Base-by-base conservation (phyloP, 1,140 invertebrate species). In the Cecropterus lyciades region DNA sequence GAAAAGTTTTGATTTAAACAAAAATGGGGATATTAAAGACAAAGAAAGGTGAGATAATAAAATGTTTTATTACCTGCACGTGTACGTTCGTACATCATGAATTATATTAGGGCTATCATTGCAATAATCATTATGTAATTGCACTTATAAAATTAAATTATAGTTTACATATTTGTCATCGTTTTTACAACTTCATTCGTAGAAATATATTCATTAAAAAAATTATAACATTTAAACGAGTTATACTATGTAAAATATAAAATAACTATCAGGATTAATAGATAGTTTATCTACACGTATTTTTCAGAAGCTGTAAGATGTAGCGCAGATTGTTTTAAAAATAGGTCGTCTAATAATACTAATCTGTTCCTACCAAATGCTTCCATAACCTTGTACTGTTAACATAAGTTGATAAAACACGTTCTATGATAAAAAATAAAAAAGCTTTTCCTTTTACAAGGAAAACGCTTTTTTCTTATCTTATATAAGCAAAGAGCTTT, bases 1-100 rank as follows among this genome's bases (percentile, higher is more conserved):
- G 15, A 60, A 48, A 60, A 48, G 43, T 48, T 60, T 75, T n/a
- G 65, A 80, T 65, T 72, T 80, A 49, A 67, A 75, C 1, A 75
- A 75, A 67, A 71, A 69, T 69, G 70, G 37, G 30, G 52, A 56
- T 3, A 43, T 33, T n/a, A 57, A 33, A 0, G 70, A 70, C 24
- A 73, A 75, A 67, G 67, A 46, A n/a, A 75, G 72, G 77, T 79
- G 55, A 65, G 65, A n/a, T 1, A 11, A 16, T 14, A 5, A 15
- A 30, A 7, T 7, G 3, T 45, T 45, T 45, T 15, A 15, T 45
- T 45, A 45, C 42, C 13, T 45, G 15, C 4, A 15, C 42, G 15
- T 45, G 40, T 43, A n/a, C 13, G 20, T 30, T 30, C 27, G 7
- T 7, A 3, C 27, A 30, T 15, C 3, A 15, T 45, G 15, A 15